A percentile compares a stretch with the other conserved stretches of the same genome.
Conservation (phyloP, 2,113 vertebrate genomes). For the Zosterops pallidus region DNA sequence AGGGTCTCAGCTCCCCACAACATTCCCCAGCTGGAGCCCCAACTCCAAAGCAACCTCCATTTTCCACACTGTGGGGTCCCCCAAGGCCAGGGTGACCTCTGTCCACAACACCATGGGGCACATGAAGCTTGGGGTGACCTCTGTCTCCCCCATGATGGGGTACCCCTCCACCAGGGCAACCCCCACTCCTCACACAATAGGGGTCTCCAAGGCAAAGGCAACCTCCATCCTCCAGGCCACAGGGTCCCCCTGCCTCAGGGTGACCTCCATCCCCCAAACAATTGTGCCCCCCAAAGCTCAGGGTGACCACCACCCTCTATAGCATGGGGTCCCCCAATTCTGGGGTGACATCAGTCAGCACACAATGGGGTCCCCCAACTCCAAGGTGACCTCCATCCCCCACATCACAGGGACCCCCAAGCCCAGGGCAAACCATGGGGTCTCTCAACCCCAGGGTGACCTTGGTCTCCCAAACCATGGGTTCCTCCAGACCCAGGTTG, state of each 20-base stretch:
- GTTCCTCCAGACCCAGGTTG: neutral
- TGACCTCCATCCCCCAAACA: neutral
- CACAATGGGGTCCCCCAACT: accelerated
- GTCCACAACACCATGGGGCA: too few relatives aligned
- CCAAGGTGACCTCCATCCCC: neutral
- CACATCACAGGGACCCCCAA: neutral
- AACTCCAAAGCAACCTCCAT: neutral
- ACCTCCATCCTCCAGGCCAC: neutral
- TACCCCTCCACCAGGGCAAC: accelerated
- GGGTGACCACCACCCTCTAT: neutral
- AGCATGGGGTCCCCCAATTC: accelerated
- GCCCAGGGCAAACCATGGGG: neutral
- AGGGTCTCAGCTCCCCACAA: neutral
- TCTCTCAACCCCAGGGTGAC: neutral
- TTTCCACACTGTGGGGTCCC: neutral
- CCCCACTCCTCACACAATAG: accelerated
- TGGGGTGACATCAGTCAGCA: accelerated
- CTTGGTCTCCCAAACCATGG: neutral
- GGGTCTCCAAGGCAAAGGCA: neutral
- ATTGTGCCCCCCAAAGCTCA: neutral
- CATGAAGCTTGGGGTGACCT: neutral
- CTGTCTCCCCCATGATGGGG: accelerated
- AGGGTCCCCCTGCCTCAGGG: neutral
- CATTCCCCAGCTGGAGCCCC: neutral
- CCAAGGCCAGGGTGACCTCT: neutral